Conservation (phyloP, 2,888 invertebrate genomes). For the Phasia obesa region DNA sequence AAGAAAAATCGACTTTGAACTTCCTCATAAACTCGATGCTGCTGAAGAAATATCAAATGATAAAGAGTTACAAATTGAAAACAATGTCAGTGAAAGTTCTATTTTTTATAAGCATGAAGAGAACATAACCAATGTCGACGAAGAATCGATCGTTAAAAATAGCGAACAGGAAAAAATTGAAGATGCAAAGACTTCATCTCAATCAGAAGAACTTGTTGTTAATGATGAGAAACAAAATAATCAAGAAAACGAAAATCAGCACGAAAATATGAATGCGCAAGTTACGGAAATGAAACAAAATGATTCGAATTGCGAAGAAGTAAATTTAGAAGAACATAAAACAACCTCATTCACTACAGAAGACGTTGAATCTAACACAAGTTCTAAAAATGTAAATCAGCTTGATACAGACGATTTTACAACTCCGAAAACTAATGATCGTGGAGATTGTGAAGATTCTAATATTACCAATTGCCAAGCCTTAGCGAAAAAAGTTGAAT, state of each 20-base stretch:
- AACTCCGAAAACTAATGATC: neutral
- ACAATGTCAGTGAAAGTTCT: neutral
- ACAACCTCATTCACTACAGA: neutral
- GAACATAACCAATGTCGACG: neutral
- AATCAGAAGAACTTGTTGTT: neutral
- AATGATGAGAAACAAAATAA: neutral
- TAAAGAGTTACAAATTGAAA: neutral
- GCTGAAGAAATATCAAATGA: neutral
- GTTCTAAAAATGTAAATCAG: neutral
- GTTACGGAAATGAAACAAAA: neutral
- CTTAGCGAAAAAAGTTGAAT: slow-evolving; percentile 72
- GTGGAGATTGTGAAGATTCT: neutral
- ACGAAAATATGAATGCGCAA: neutral
- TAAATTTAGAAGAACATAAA: neutral
- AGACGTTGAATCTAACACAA: neutral
- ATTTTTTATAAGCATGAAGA: neutral
- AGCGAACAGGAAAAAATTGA: neutral
- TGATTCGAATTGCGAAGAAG: neutral
- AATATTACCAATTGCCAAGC: neutral
- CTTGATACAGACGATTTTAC: neutral
- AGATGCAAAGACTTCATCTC: neutral
- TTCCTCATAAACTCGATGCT: neutral
- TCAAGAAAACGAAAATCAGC: neutral
- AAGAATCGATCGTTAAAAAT: neutral
- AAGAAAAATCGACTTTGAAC: neutral